Base-by-base conservation (phyloP, 2,797 vertebrate genomes). In the Lateolabrax maculatus region DNA sequence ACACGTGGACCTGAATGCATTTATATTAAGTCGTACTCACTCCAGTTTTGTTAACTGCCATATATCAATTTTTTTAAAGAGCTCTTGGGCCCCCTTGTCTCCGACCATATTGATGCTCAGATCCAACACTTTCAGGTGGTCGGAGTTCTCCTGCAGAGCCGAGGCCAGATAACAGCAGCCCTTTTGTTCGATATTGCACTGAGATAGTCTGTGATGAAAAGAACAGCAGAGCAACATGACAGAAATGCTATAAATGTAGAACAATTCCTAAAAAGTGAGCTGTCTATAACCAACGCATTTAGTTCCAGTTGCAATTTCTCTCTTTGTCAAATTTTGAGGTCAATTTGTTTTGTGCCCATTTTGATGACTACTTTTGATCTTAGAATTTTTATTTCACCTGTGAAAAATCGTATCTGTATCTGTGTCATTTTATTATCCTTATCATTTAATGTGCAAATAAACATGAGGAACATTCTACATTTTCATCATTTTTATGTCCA, bases 21-120 rank as follows among this genome's bases (percentile, higher is more conserved):
- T 37, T 21, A 43, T 25, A 55, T 37, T 0, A 46, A 46, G 37
- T 5, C n/a, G 55, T 64, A 83, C 90, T 86, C 71, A 92, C 90
- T 89, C 84, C 49, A 92, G 80, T 69, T 84, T 89, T 16, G 5
- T 63, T 0, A 92, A 70, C 36, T 18, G 19, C 11, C 60, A 72
- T 25, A 88, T 71, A 16, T 88, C 64, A n/a, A 52, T 56, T 55
- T 43, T 79, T 3, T 23, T 6, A 7, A 88, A 75, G 66, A 92
- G 64, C 15, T 84, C 18, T 3, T 16, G 68, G 43, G 80, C 80
- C 2, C 84, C 90, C 0, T 43, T 4, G 64, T 92, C 85, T 77
- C 85, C 55, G 7, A 92, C 12, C 36, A 44, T 29, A 8, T 92
- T 92, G 71, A 88, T 79, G 81, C 89, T 89, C 44, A 92, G 71